Evolutionary conservation across 2,888 invertebrate species (phyloP), one percentile per base, ranked within the genome.

Genomic region (Drosophila ustulata): DNA sequence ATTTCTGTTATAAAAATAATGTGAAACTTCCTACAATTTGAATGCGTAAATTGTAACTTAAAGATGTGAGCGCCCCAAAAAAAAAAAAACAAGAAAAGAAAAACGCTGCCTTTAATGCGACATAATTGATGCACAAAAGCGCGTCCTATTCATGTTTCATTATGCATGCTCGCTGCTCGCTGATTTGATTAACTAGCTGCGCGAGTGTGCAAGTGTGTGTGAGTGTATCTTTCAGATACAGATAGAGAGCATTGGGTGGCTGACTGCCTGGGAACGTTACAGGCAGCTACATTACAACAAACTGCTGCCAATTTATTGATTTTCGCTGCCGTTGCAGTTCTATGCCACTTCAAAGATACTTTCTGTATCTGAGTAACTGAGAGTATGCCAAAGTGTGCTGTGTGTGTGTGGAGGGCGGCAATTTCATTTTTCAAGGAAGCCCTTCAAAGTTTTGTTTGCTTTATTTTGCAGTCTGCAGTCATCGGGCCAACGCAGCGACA

Each of bases 401-500:
- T 58, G 51, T 52, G 75, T 68, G 49, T 68, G 73, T 58, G 70
- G n/a, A n/a, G 37, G 37, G 37, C 37, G 37, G 37, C n/a, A n/a
- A 71, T 73, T 77, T 71, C 59, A 74, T 70, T 77, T 77, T 78
- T 80, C 75, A 75, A 77, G 82, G 89, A 89, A 89, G 70, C 89
- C 89, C 89, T 89, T 89, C 88, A 89, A 89, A 82, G 81, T 72
- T 87, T 82, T 83, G 85, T 88, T 89, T 89, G 80, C 86, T 80
- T 84, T 80, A 79, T 82, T 89, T 84, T 72, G 18, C 39, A 41
- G 39, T 18, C 71, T 71, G 45, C 62, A 51, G 61, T 71, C 69
- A 68, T 56, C 71, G 58, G 70, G 72, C 66, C 75, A 75, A 46
- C 56, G 37, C 75, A 57, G 49, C 71, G 67, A 74, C 85, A 85